These are phyloP conservation scores for Tricholaema leucomelas DNA, from an alignment of 2,113 vertebrate species.

Conservation along the genomic window DNA sequence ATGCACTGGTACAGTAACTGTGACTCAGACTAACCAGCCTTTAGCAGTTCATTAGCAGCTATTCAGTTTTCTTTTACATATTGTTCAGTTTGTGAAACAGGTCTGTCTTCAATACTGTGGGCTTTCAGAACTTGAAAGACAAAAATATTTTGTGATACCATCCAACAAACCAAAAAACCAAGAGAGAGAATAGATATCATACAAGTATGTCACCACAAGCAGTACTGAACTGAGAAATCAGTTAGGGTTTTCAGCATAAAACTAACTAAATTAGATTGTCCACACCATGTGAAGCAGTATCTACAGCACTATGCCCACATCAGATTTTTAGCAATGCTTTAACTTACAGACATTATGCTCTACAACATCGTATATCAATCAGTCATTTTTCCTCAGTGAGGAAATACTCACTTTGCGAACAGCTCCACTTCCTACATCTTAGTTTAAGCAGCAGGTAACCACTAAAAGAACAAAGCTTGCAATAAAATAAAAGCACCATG, in stretches of 20 bases:
- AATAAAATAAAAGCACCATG: neutral
- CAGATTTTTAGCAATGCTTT: neutral
- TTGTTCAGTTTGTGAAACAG: neutral
- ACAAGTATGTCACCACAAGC: neutral
- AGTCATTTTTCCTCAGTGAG: neutral
- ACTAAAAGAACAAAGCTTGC: neutral
- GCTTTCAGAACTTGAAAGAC: neutral
- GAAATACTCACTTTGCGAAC: neutral
- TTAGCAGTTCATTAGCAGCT: slow-evolving; percentile 47
- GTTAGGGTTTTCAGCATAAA: neutral
- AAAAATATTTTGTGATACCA: neutral
- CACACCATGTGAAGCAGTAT: neutral
- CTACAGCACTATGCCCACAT: neutral
- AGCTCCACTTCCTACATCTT: neutral
- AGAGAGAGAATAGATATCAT: neutral
- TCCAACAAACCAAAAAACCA: neutral
- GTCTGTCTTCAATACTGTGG: neutral
- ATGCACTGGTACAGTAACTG: neutral
- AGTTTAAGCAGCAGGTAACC: neutral
- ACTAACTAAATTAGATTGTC: neutral
- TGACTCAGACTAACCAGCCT: slow-evolving; percentile 30
- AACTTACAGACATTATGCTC: neutral
- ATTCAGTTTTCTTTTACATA: slow-evolving; percentile 16
- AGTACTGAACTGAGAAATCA: neutral
- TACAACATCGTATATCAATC: neutral